These are phyloP conservation scores for Myripristis jacobus DNA, from an alignment of 2,797 vertebrate species.

Conservation along the genomic window DNA sequence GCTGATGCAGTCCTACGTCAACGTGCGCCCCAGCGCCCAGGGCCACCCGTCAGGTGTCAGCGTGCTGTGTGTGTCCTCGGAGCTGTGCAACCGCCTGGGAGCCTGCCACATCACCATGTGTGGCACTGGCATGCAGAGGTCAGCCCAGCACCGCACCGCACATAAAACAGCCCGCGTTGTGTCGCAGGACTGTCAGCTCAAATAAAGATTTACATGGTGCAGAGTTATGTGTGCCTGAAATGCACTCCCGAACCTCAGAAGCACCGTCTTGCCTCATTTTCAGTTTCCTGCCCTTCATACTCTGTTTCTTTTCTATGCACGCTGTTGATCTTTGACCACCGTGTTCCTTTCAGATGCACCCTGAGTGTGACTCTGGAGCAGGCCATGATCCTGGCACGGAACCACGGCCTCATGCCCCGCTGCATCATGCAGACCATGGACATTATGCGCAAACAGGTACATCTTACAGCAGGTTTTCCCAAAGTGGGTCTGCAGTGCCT, in stretches of 20 bases:
- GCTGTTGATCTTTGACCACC: constrained; percentile 12
- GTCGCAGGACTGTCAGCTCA: constrained; percentile 34
- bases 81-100: constrained; percentile 96
- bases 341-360: constrained; percentile 86
- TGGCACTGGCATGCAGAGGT: constrained; percentile 97
- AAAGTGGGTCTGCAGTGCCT: neutral
- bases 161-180: constrained; percentile 18
- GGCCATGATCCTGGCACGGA: constrained; percentile 91
- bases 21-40: constrained; percentile 80
- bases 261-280: neutral
- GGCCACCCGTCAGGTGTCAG: constrained; percentile 86
- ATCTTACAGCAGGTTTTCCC: neutral
- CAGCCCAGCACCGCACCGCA: constrained; percentile 38
- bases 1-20: constrained; percentile 92
- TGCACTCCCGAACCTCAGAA: constrained; percentile 17
- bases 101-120: constrained; percentile 97
- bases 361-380: constrained; percentile 95
- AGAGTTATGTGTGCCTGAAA: neutral
- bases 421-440: constrained; percentile 99
- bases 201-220: constrained; percentile 41
- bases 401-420: constrained; percentile 94
- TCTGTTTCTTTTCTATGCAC: neutral
- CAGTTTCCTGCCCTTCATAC: too few species aligned
- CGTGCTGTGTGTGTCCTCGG: constrained; percentile 91
- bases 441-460: constrained; percentile 98